Evolutionary conservation across 1,140 invertebrate genomes (phyloP), one percentile per base, ranked within the genome.

Genomic region (Camponotus vicinus): DNA sequence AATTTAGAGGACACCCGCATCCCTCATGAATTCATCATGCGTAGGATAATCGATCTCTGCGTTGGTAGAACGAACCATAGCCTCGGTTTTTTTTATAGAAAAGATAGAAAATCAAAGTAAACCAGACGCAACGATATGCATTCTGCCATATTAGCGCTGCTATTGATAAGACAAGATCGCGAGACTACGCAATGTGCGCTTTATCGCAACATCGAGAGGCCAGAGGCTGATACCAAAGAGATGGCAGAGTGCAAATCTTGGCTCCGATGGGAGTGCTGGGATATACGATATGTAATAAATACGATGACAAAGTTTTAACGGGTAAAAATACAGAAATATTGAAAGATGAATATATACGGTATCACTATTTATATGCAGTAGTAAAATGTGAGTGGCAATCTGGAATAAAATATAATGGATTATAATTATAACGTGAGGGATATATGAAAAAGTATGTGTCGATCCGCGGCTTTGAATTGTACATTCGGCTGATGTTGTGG

Each of bases 391-490:
- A 94, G 90, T 93, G 91, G 92, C 89, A 94, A 94, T 95, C 94
- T 95, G 94, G 93, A 95, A 95, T 95, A 93, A 95, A 94, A 95
- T 95, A 95, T 94, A 94, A 93, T 93, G 92, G 93, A 94, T 95
- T 95, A 94, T 93, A 94, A 93, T 88, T 92, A 92, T 94, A 93
- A 94, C 85, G 82, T 77, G 76, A 73, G 37, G 55, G 79, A 27
- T 83, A 27, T 66, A 70, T 92, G 75, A 67, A 87, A 69, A 77
- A 87, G 78, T 71, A 42, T 85, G 73, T 75, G 67, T 89, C 63
- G 75, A 75, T 86, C 52, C 80, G 85, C 75, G 75, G 55, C 40
- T 86, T 64, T 70, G 34, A 86, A 71, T 87, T 42, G 40, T 61
- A 82, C 27, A 52, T 52, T 82, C 15, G 21, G 37, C 67, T 83